phyloP scores from a whole-genome alignment of 2,888 invertebrate genomes.

The Eucera pruinosa region DNA sequence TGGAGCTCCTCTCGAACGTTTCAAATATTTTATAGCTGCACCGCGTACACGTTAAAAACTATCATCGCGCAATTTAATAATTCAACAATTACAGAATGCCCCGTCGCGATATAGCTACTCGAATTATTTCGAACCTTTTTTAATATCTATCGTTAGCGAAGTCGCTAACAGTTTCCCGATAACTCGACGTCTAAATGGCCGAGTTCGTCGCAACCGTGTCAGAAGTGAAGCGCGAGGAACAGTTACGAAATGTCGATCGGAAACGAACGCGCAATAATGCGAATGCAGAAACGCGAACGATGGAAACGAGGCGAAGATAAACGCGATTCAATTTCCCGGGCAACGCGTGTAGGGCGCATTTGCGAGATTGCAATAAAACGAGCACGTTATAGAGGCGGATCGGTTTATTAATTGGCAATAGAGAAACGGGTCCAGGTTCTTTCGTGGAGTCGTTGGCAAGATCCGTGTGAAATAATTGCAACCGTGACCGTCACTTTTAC shows the following conservation, averaged over 20 bases:
- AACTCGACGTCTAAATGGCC: no score
- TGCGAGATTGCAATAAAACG: conserved; percentile 31
- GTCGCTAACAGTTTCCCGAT: no score
- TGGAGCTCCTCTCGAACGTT: no score
- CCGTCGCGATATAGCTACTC: no score
- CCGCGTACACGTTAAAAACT: no score
- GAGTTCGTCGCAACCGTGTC: no score
- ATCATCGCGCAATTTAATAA: no score
- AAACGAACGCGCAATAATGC: conserved; percentile 7
- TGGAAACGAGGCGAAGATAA: conserved; percentile 34
- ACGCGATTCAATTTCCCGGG: conserved; percentile 44
- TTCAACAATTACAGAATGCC: no score
- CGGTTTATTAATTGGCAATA: conserved; percentile 35
- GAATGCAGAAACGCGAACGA: not conserved
- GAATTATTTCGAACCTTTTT: not conserved
- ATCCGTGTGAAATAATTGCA: conserved; percentile 58
- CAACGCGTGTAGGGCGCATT: conserved; percentile 14
- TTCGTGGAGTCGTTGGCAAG: conserved; percentile 37
- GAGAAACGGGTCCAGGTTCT: conserved; percentile 2
- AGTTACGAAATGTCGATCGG: conserved; percentile 14
- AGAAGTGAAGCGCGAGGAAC: not conserved
- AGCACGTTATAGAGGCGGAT: not conserved
- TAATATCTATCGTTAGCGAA: no score
- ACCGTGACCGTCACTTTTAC: conserved; percentile 62
- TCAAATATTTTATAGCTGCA: no score